phyloP scores from a whole-genome alignment of 2,888 invertebrate genomes.

The Phanerotoma sp. region DNA sequence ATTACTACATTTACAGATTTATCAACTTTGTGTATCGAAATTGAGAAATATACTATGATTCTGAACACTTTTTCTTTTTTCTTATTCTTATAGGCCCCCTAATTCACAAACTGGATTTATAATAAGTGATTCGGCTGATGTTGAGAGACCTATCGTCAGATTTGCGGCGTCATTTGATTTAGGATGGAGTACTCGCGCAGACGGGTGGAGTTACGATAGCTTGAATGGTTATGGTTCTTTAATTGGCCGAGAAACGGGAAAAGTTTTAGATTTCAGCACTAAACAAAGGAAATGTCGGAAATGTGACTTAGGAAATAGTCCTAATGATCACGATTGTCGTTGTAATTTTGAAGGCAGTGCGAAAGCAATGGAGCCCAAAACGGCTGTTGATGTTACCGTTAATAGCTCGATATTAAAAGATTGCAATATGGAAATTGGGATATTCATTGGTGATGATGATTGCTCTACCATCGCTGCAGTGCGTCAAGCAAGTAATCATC shows the following conservation, averaged over 20 bases:
- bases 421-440: conserved; percentile 30
- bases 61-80: too few species aligned
- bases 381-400: conserved; percentile 28
- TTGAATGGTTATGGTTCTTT: conserved; percentile 32
- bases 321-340: conserved; percentile 35
- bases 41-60: too few species aligned
- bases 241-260: conserved; percentile 33
- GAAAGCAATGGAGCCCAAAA: conserved; percentile 37
- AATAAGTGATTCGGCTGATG: too few species aligned
- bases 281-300: conserved; percentile 33
- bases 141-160: background rate
- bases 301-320: conserved; percentile 31
- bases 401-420: conserved; percentile 26
- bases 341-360: conserved; percentile 34
- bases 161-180: background rate
- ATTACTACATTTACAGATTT: too few species aligned
- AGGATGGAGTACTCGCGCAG: background rate
- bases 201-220: conserved; percentile 34
- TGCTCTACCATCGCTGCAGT: conserved; percentile 23
- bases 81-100: too few species aligned
- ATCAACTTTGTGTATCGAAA: too few species aligned
- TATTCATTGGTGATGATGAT: conserved; percentile 37
- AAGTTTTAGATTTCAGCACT: conserved; percentile 32
- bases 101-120: too few species aligned
- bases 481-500: conserved; percentile 7